Evolutionary conservation across 2,797 vertebrate genomes (phyloP), one percentile per base, ranked within the genome.

Genomic region (Sebastes cheni): DNA sequence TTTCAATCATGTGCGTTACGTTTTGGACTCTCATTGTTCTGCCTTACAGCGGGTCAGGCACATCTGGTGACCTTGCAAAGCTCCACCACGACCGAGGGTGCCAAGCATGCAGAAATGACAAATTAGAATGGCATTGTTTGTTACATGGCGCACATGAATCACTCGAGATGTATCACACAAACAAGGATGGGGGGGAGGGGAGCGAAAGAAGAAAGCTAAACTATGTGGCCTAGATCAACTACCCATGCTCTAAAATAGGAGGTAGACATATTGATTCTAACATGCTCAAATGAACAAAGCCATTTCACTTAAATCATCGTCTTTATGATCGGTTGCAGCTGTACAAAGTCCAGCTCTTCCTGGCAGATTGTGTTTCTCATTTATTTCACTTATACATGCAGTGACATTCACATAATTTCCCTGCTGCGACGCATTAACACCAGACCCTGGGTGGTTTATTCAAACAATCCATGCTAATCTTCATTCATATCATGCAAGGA

Each of bases 351-450:
- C 36, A 18, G 32, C 66, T 82, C 75, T 58, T 67, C 72, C 62
- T 55, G 30, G 75, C 60, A 78, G 54, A 81, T 80, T 83, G 68
- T 54, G 82, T 70, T 84, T 89, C 87, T 89, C 87, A 89, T 92
- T 91, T 88, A 84, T 90, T 92, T 90, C 67, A 87, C 85, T 90
- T 91, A 88, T 86, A 86, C 86, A 92, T 92, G 83, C 92, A 88
- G 81, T 89, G 90, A 91, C 86, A 92, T 92, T 92, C 88, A 90
- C 84, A 89, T 93, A 86, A 92, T 93, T 93, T 93, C 90, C 90
- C 91, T 86, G 83, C 82, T 86, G 86, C 59, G 54, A 60, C 30
- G 52, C 80, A 87, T 88, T 91, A 89, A 90, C 89, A 79, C 54
- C 46, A 60, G 79, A 91, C 79, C 60, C 86, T 66, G 73, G 81